Evolutionary conservation across 2,797 vertebrate species (phyloP).

Genomic region (Xenentodon cancila): DNA sequence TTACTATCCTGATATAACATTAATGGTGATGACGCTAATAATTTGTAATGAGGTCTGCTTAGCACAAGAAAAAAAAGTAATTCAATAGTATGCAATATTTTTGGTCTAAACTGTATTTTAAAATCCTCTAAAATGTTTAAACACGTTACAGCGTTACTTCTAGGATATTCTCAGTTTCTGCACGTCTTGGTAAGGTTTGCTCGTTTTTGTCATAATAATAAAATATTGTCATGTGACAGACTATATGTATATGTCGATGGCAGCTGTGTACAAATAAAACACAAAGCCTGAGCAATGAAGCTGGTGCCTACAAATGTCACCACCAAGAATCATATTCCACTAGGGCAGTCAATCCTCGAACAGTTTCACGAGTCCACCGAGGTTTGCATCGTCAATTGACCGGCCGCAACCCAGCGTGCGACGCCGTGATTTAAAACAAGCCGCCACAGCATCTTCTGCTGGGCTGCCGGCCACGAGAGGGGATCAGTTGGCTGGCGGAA

Average conservation of each 20-base stretch:
- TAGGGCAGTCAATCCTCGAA: no score
- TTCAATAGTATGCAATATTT: no score
- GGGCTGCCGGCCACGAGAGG: conserved; percentile 38
- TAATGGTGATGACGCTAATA: no score
- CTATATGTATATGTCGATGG: not conserved
- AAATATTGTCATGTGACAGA: conserved; percentile 19
- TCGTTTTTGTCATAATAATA: conserved; percentile 32
- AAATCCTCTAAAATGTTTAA: not conserved
- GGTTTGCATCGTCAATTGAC: no score
- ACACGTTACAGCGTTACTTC: conserved; percentile 11
- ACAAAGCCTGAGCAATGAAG: no score
- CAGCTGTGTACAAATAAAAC: no score
- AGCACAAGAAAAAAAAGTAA: no score
- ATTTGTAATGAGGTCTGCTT: no score
- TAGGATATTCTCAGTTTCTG: conserved; percentile 18
- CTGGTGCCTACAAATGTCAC: no score
- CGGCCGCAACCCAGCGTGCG: conserved; percentile 5
- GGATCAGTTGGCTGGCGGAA: conserved; percentile 62
- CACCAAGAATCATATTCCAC: no score
- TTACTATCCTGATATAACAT: no score
- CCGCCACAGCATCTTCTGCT: conserved; percentile 20
- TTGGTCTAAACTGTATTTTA: not conserved
- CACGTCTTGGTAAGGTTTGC: conserved; percentile 24
- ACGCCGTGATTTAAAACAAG: conserved; percentile 54
- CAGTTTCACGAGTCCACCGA: no score